Conservation (phyloP, 2,888 invertebrate species). For the Spilarctia lutea region DNA sequence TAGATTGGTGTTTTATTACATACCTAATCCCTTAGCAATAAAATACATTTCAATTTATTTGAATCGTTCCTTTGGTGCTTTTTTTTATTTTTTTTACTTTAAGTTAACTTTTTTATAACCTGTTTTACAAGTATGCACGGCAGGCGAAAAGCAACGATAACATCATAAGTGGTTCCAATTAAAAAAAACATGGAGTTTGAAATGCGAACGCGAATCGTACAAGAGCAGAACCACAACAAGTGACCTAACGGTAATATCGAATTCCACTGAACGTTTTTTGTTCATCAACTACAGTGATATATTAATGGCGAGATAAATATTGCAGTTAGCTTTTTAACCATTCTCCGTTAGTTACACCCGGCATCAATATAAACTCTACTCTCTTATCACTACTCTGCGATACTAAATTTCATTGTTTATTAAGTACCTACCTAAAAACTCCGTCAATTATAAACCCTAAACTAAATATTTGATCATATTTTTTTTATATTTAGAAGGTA, state of each 20-base stretch:
- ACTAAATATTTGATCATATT: no score
- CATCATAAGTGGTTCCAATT: background rate
- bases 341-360: background rate
- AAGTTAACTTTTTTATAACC: background rate
- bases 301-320: background rate
- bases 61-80: background rate
- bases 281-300: background rate
- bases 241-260: conserved; percentile 4
- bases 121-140: background rate
- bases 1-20: background rate
- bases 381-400: no score
- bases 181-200: background rate
- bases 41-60: background rate
- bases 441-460: no score
- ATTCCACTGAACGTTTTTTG: conserved; percentile 3
- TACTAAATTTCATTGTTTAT: no score
- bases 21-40: background rate
- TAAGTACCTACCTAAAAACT: no score
- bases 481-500: no score
- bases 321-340: background rate
- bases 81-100: background rate
- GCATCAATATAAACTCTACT: background rate
- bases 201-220: background rate
- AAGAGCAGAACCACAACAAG: background rate
- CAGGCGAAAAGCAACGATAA: background rate